phyloP scores from a whole-genome alignment of 2,888 invertebrate species.

The Cinara cedri region DNA sequence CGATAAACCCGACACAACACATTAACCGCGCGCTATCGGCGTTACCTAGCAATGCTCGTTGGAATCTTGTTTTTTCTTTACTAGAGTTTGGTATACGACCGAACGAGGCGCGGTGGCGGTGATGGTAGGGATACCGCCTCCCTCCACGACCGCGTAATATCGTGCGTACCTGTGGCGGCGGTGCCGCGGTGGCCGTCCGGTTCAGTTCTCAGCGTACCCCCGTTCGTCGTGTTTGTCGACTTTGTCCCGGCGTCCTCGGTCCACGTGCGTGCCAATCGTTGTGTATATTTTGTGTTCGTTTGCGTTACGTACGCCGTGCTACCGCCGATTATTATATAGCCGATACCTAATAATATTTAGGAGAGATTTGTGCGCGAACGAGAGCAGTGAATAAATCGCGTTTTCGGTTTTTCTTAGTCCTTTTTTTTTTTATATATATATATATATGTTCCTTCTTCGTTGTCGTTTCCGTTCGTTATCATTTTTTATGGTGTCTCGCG shows the following conservation, averaged over 20 bases:
- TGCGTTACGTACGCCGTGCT: too few species aligned
- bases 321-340: too few species aligned
- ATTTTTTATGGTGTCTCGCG: constrained; percentile 49
- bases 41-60: constrained; percentile 56
- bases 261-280: constrained; percentile 3
- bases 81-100: constrained; percentile 35
- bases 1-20: constrained; percentile 46
- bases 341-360: too few species aligned
- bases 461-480: not conserved
- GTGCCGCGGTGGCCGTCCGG: constrained; percentile 26
- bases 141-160: constrained; percentile 6
- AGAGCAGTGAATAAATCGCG: too few species aligned
- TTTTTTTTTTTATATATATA: too few species aligned
- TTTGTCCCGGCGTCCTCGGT: not conserved
- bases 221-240: not conserved
- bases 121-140: constrained; percentile 21
- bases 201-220: constrained; percentile 35
- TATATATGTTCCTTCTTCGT: not conserved
- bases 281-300: not conserved
- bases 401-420: too few species aligned
- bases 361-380: too few species aligned
- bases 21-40: constrained; percentile 51
- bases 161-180: constrained; percentile 48
- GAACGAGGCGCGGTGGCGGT: not conserved
- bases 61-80: constrained; percentile 57